Conservation (phyloP, 2,113 vertebrate genomes). For the Onychostruthus taczanowskii region DNA sequence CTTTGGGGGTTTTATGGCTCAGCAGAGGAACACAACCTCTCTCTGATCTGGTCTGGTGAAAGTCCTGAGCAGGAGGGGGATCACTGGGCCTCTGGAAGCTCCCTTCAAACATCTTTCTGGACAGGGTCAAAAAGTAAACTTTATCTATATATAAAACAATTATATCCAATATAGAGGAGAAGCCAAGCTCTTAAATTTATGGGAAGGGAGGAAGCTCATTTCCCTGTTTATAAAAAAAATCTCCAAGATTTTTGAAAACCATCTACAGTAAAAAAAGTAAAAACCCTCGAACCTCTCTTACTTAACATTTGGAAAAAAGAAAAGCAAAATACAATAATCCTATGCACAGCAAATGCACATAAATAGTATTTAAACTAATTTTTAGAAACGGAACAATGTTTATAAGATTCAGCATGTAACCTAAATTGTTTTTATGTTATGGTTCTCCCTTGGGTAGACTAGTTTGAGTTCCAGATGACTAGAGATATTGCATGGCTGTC, state of each 20-base stretch:
- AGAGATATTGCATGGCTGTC: constrained; percentile 61
- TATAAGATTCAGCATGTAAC: constrained; percentile 31
- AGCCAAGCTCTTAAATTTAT: not conserved
- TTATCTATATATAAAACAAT: not conserved
- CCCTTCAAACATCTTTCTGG: not conserved
- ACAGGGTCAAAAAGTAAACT: not conserved
- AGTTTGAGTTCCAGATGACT: constrained; percentile 69
- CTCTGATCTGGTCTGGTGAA: rapidly evolving
- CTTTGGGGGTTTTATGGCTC: not conserved
- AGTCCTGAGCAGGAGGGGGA: not conserved
- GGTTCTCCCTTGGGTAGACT: constrained; percentile 55
- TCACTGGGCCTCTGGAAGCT: not conserved
- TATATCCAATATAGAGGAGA: not conserved
- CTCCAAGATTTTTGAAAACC: not conserved
- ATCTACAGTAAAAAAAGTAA: not conserved
- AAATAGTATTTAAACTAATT: constrained; percentile 51
- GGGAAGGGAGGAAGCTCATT: not conserved
- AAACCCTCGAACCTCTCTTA: not conserved
- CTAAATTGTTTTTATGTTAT: constrained; percentile 56
- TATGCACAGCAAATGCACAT: not conserved
- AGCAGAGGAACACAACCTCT: not conserved
- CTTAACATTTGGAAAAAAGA: not conserved
- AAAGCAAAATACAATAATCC: not conserved
- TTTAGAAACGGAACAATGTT: constrained; percentile 7
- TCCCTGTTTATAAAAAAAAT: constrained; percentile 15